Evolutionary conservation across 2,888 invertebrate species (phyloP), one percentile per base, ranked within the genome.

Genomic region (Girardia tigrina): DNA sequence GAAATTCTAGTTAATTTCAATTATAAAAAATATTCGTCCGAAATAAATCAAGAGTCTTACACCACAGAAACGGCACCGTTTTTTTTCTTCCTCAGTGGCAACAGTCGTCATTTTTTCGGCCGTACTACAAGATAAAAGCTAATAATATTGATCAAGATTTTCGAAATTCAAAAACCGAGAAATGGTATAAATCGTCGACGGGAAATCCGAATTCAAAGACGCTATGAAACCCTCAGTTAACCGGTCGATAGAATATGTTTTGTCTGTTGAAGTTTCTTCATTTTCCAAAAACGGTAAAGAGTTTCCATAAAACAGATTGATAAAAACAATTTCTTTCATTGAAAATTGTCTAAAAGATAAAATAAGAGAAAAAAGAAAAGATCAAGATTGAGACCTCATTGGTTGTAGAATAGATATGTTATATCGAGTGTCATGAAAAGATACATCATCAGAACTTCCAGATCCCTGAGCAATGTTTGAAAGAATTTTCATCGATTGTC

Each of bases 221-320:
- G 70, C 70, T 6, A 70, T 20, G 20, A 70, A 70, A 70, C 26
- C 70, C n/a, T 70, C 70, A 20, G 70, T 70, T 26, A 70, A 70
- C 20, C 70, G 6, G 26, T 70, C 70, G 70, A 70, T 70, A 12
- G 26, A 26, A 26, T 20, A 20, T 26, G 26, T 20, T 70, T 26
- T 26, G n/a, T 70, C n/a, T 14, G 26, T 70, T 6, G 8, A 26
- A 6, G 70, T 70, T 26, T 70, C 70, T 26, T 26, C 20, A 70
- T 70, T 70, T 20, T 12, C 20, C 70, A 26, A 12, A n/a, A 70
- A 20, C 8, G 26, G 26, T 70, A 26, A 26, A 26, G 20, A 20
- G 26, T 14, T 20, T 8, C 20, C n/a, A n/a, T 70, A 14, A 20
- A 70, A 70, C 20, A 12, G 6, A n/a, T 70, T 70, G 26, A 70